These are phyloP conservation scores for Alaudala cheleensis DNA, from an alignment of 2,113 vertebrate genomes.

Conservation along the genomic window DNA sequence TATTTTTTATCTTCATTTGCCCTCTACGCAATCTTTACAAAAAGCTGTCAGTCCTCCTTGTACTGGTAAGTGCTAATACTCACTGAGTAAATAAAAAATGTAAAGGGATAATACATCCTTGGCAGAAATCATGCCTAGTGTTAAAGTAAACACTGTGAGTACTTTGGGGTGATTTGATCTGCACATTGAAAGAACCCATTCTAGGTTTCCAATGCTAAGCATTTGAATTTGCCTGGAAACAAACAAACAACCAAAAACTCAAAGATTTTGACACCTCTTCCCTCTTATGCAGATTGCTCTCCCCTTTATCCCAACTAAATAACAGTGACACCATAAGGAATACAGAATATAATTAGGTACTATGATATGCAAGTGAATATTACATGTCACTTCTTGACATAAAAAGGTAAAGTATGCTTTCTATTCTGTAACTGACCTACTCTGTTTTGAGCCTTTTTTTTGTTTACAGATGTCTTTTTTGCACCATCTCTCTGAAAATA, in stretches of 20 bases:
- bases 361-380: neutral
- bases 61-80: neutral
- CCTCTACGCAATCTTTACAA: neutral
- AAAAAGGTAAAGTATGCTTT: neutral
- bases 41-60: neutral
- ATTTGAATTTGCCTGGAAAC: neutral
- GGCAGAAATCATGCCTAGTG: neutral
- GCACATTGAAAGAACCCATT: neutral
- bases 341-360: neutral
- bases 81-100: neutral
- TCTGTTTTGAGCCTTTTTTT: neutral
- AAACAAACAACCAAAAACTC: neutral
- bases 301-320: neutral
- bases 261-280: neutral
- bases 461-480: neutral
- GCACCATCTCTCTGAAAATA: neutral
- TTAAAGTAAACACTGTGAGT: neutral
- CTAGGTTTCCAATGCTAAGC: neutral
- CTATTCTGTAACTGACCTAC: neutral
- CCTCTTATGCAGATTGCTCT: neutral
- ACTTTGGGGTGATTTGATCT: neutral
- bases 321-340: neutral
- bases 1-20: neutral
- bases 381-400: neutral
- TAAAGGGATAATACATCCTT: neutral